Evolutionary conservation across 2,888 invertebrate species (phyloP).

Genomic region (Xiphydria camelus): DNA sequence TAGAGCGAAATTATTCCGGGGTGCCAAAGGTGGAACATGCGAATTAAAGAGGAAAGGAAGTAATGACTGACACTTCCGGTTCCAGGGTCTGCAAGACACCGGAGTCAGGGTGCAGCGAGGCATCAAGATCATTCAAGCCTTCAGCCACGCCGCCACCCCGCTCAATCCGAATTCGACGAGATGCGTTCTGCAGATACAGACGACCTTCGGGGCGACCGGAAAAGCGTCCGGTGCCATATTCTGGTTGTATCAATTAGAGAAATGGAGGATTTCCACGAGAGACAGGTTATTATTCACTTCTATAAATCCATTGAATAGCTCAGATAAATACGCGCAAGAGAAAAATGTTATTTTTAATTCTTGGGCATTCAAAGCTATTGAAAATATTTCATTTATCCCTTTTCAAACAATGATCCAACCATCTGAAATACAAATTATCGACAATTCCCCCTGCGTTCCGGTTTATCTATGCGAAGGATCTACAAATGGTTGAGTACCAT

Average conservation of each 20-base stretch:
- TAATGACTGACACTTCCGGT: not conserved
- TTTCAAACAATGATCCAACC: too few species aligned
- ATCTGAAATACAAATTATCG: too few species aligned
- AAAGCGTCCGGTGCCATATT: conserved; percentile 89
- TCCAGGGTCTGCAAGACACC: conserved; percentile 59
- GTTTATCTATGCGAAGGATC: too few species aligned
- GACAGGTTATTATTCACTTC: conserved; percentile 76
- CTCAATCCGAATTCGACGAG: conserved; percentile 85
- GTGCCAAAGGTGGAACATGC: conserved; percentile 12
- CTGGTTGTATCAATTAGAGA: conserved; percentile 84
- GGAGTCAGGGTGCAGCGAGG: conserved; percentile 70
- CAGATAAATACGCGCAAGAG: not conserved
- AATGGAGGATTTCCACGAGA: conserved; percentile 80
- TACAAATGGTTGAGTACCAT: too few species aligned
- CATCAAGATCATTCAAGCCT: conserved; percentile 72
- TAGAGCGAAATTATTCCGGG: too few species aligned
- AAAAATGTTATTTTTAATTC: conserved; percentile 3
- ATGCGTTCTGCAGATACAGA: conserved; percentile 76
- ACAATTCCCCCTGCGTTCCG: too few species aligned
- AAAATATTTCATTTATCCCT: conserved; percentile 2
- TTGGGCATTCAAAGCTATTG: not conserved
- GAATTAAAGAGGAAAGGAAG: not conserved
- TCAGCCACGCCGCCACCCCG: conserved; percentile 84
- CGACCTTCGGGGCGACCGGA: conserved; percentile 83
- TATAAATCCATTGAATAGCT: too few species aligned